Evolutionary conservation across 2,113 vertebrate species (phyloP).

Genomic region (Chaetura pelagica): DNA sequence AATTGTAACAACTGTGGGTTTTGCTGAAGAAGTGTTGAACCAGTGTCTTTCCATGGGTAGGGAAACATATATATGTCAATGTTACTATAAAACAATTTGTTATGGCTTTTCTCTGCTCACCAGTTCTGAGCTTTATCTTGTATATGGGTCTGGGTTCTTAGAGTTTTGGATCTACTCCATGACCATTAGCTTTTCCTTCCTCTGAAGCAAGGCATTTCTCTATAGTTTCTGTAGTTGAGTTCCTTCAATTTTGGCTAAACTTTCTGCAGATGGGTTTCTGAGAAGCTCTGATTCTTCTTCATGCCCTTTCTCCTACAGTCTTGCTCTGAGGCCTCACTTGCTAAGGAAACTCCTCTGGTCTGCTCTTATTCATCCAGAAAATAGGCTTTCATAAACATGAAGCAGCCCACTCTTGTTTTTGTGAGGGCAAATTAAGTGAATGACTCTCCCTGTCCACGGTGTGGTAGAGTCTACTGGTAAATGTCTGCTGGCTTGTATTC

Average conservation of each 20-base stretch:
- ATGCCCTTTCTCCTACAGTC: background rate
- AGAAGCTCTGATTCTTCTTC: background rate
- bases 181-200: background rate
- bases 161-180: background rate
- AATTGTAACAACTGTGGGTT: background rate
- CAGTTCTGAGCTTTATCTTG: background rate
- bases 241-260: background rate
- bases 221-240: background rate
- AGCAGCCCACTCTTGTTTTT: background rate
- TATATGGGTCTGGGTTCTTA: background rate
- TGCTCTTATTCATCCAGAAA: background rate
- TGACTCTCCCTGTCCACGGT: background rate
- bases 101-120: background rate
- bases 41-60: background rate
- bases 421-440: too few relatives aligned
- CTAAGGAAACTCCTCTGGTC: background rate
- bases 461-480: background rate
- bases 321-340: background rate
- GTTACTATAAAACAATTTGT: fast-evolving
- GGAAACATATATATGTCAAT: background rate
- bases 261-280: background rate
- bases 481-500: background rate
- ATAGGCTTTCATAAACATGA: background rate
- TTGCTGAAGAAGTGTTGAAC: background rate
- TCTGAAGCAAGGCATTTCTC: background rate